These are phyloP conservation scores for Watsonalla binaria DNA, from an alignment of 2,888 invertebrate species.

Conservation along the genomic window DNA sequence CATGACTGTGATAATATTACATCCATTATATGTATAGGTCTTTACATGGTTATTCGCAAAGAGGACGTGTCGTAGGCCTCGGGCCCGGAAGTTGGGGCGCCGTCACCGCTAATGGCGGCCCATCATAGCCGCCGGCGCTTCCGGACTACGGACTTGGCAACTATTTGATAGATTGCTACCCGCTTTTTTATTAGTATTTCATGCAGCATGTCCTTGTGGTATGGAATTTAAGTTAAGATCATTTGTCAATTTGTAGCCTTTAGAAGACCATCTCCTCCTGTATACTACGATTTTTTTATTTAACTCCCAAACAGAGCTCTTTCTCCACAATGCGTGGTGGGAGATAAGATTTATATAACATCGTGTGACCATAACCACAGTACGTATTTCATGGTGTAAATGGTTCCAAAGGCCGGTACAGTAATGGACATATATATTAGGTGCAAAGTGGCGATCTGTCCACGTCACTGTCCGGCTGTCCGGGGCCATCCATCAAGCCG, in stretches of 20 bases:
- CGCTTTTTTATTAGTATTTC: conserved; percentile 10
- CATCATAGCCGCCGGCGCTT: conserved; percentile 37
- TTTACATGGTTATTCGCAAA: background rate
- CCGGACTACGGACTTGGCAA: conserved; percentile 30
- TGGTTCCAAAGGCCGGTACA: conserved; percentile 13
- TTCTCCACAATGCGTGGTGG: background rate
- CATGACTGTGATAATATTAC: too few relatives aligned
- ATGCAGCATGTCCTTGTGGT: too few relatives aligned
- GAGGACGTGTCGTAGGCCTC: conserved; percentile 18
- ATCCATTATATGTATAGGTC: background rate
- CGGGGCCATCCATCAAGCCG: conserved; percentile 21
- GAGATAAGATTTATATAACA: background rate
- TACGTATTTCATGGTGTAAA: conserved; percentile 11
- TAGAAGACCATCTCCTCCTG: too few relatives aligned
- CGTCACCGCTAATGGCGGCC: conserved; percentile 40
- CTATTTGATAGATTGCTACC: conserved; percentile 38
- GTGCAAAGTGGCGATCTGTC: conserved; percentile 22
- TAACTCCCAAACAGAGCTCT: too few relatives aligned
- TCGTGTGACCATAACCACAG: conserved; percentile 1
- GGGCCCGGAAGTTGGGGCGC: conserved; percentile 30
- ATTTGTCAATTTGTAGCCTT: too few relatives aligned
- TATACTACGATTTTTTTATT: too few relatives aligned
- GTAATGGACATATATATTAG: conserved; percentile 26
- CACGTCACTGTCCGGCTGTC: conserved; percentile 24
- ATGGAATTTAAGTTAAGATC: too few relatives aligned